These are phyloP conservation scores for Drosophila antonietae DNA, from an alignment of 2,888 invertebrate genomes.

Conservation along the genomic window DNA sequence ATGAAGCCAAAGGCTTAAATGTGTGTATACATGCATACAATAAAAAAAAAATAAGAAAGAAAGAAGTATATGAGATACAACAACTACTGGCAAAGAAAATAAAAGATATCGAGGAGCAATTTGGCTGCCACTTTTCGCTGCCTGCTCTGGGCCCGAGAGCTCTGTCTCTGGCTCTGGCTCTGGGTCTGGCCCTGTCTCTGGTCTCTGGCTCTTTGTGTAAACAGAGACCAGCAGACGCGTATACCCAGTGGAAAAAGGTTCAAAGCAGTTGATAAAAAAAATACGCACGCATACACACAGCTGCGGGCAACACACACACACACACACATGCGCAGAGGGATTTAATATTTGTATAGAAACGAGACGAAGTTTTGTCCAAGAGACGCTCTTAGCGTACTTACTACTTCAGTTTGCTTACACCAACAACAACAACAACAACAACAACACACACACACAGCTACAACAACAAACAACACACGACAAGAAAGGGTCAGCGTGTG, in stretches of 20 bases:
- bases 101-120: slow-evolving; percentile 81
- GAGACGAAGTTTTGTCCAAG: slow-evolving; percentile 53
- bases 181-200: slow-evolving; percentile 30
- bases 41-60: neutral
- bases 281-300: slow-evolving; percentile 41
- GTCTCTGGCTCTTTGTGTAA: slow-evolving; percentile 60
- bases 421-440: slow-evolving; percentile 53
- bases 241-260: slow-evolving; percentile 71
- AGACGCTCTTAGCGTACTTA: slow-evolving; percentile 51
- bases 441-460: slow-evolving; percentile 35
- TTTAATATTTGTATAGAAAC: slow-evolving; percentile 77
- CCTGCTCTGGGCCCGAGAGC: slow-evolving; percentile 41
- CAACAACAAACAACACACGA: slow-evolving; percentile 40
- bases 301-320: slow-evolving; percentile 36
- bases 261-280: slow-evolving; percentile 70
- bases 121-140: slow-evolving; percentile 78
- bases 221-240: slow-evolving; percentile 70
- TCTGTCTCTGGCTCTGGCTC: slow-evolving; percentile 14
- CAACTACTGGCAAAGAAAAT: slow-evolving; percentile 71
- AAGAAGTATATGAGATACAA: slow-evolving; percentile 23
- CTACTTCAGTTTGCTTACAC: slow-evolving; percentile 77
- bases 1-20: slow-evolving; percentile 76
- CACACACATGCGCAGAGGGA: slow-evolving; percentile 60
- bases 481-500: slow-evolving; percentile 47
- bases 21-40: slow-evolving; percentile 62